phyloP scores from a whole-genome alignment of 2,113 vertebrate species.

The Ondatra zibethicus region DNA sequence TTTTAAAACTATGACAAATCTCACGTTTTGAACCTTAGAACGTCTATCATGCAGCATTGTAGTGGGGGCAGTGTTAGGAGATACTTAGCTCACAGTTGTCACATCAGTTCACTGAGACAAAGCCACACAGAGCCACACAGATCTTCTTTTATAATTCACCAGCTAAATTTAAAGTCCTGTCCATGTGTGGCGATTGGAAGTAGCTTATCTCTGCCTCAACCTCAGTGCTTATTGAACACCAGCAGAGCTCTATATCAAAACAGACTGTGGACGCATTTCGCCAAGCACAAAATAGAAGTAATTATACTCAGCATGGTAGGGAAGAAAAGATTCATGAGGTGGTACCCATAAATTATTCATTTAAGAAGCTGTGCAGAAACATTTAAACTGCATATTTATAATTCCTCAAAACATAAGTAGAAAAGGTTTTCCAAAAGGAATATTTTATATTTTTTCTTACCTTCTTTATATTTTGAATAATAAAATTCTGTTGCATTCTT shows the following conservation, averaged over 20 bases:
- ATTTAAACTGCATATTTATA: slow-evolving; percentile 8
- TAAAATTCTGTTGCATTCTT: neutral
- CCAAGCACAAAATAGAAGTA: slow-evolving; percentile 67
- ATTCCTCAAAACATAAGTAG: slow-evolving; percentile 46
- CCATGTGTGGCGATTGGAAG: neutral
- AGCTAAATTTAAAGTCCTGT: slow-evolving; percentile 19
- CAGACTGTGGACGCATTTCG: slow-evolving; percentile 50
- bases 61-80: neutral
- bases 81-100: neutral
- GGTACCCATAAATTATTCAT: slow-evolving; percentile 27
- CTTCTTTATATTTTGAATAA: neutral
- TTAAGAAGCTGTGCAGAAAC: slow-evolving; percentile 23
- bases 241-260: slow-evolving; percentile 55
- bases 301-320: slow-evolving; percentile 57
- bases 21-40: neutral
- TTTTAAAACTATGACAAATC: neutral
- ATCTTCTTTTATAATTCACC: slow-evolving; percentile 14
- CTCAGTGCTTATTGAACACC: slow-evolving; percentile 25
- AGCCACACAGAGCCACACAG: neutral
- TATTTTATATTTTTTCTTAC: slow-evolving; percentile 19
- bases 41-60: neutral
- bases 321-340: slow-evolving; percentile 66
- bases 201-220: slow-evolving; percentile 36
- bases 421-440: neutral
- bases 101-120: neutral